Evolutionary conservation across 2,113 vertebrate species (phyloP), one percentile per base, ranked within the genome.

Genomic region (Erythrolamprus reginae): DNA sequence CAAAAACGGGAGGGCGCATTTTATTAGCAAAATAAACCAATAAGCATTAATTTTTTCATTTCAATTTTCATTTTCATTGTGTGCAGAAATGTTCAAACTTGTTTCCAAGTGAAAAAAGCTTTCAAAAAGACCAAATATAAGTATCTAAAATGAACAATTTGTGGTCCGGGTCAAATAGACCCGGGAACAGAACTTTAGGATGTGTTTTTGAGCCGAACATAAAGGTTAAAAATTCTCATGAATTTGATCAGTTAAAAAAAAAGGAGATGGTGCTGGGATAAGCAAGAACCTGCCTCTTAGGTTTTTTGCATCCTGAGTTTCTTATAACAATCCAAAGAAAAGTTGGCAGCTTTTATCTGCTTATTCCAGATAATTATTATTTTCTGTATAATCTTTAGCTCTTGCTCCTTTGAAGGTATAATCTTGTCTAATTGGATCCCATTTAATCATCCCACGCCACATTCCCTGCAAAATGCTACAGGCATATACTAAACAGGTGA

Each of bases 401-500:
- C 93, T 93, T 0, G 2, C 65, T 94, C 92, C 89, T 95, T 94
- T 90, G 92, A 94, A 94, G 92, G 94, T 94, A 88, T 92, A 95
- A 96, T 92, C 92, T 92, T 93, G 91, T 92, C 94, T 93, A 96
- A 95, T 94, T 90, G 93, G 92, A 92, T 94, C 2, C 1, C 93
- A 86, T 94, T 96, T 95, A 95, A 95, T 95, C 95, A 95, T 91
- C 47, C 53, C 91, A 45, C 45, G 45, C 45, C 45, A 91, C 93
- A 95, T 95, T 96, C 94, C 93, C 94, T 92, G 89, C 92, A 82
- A 93, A 95, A 77, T 93, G 93, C 95, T 94, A 94, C 93, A 94
- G 95, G 94, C 94, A 93, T 91, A 93, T 94, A 92, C 92, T 93
- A 92, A 94, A 94, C 94, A 96, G 94, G 93, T 96, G 93, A 93